Base-by-base conservation (phyloP, 37 sponge, comb jelly and placozoan genomes). In the Diacarnus erythraeanus region DNA sequence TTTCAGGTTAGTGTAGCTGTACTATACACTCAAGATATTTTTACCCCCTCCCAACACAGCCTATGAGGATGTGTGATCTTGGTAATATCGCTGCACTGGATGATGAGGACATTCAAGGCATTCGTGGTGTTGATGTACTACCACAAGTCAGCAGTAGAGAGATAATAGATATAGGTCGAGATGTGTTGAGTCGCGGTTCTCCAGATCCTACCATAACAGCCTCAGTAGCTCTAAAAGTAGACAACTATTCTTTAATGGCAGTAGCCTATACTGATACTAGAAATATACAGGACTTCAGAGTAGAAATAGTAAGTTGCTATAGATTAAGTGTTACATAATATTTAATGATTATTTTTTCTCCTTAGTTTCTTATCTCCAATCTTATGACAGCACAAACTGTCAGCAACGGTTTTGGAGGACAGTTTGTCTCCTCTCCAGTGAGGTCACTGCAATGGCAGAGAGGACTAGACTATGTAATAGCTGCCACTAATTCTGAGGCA, bases 391-490 rank as follows among this genome's bases (percentile, higher is more conserved):
- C 58, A 35, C 35, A 31, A 4, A 38, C 10, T 2, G 9, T 51
- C 30, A 38, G 1, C 9, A 57, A 12, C 30, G 37, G 18, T 25
- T 72, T 72, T 41, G 38, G 59, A 37, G 71, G n/a, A 0, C 42
- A 40, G n/a, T 0, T 41, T 30, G 26, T 89, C 54, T 61, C 85
- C 12, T 59, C 71, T 70, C 43, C 69, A 38, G 80, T 89, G 38
- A 66, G 15, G n/a, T 4, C 20, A 29, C 61, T 89, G 59, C 63
- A 33, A 22, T 80, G 79, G 64, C 29, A 84, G 38, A 69, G 47
- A 57, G 90, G 71, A 83, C 64, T 75, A 20, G 81, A 80, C 63
- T 84, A 71, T 76, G 77, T 89, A 38, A 71, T 79, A 66, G 85
- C 71, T 39, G 60, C 59, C 22, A 80, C 75, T 47, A 57, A 23